Evolutionary conservation across 2,888 invertebrate species (phyloP), one percentile per base, ranked within the genome.

Genomic region (Crematogaster levior): DNA sequence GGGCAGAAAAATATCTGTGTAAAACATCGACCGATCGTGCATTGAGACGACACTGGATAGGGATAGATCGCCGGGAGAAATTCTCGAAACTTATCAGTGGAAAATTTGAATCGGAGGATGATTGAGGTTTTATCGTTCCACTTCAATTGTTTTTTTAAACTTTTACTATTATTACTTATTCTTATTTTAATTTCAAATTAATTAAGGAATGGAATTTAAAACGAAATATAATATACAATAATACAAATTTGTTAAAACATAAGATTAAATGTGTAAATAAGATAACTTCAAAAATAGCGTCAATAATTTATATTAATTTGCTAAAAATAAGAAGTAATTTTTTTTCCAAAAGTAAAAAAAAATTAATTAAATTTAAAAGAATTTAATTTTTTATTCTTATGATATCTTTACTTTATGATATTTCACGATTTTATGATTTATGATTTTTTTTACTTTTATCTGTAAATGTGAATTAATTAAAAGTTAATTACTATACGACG

Each of bases 1-100:
- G 80, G 51, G 58, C 70, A 60, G 84, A 65, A 84, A 84, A 82
- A 83, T 81, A 77, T 82, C 82, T 61, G 73, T 66, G 60, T 66
- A 24, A 68, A 66, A 37, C 82, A 82, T 84, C 82, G 77, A 70
- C 27, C 75, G 37, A 15, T 83, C 75, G 40, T 61, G 27, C 61
- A 75, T 75, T 12, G 63, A 7, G 6, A 43, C 0, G 51, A 27
- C 15, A 51, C 15, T 7, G 48, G 9, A 9, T 34, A 40, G 63
- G 27, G 65, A 53, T 53, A 70, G 37, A 77, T 24, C 43, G 46
- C 43, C 9, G 37, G 48, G 40, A 61, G 63, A 34, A 61, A 77
- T 81, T 75, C 51, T 51, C 43, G 34, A 40, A 43, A 18, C 63
- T 83, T 83, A 80, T 81, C n/a, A 75, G 12, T 37, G 21, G 21